Percentiles rank a stretch among this genome's conserved stretches.
Evolutionary conservation across 2,797 vertebrate genomes (phyloP).

Genomic region (Sardinella longiceps): DNA sequence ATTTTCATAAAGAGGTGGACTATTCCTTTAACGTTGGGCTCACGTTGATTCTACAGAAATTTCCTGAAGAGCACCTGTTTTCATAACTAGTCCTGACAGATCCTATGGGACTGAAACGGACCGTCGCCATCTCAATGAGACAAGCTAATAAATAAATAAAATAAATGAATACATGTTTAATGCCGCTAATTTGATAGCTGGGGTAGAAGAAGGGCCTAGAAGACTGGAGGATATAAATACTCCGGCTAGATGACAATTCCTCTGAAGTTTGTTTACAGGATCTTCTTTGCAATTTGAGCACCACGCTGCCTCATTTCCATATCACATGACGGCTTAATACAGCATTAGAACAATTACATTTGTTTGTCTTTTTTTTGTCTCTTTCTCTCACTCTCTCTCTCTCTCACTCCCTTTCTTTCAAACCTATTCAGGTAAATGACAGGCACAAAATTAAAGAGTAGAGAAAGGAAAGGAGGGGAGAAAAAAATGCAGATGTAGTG

Average conservation of each 20-base stretch:
- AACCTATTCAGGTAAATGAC: conserved; percentile 29
- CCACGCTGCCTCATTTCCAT: conserved; percentile 43
- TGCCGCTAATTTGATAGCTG: conserved; percentile 38
- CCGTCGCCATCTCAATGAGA: conserved; percentile 26
- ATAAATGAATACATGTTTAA: conserved; percentile 44
- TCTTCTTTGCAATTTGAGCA: conserved; percentile 34
- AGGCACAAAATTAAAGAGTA: background rate
- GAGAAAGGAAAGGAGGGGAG: background rate
- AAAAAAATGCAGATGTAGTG: conserved; percentile 22
- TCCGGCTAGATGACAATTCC: conserved; percentile 35
- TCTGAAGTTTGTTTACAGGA: conserved; percentile 50
- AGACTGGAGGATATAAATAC: conserved; percentile 47
- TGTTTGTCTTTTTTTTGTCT: background rate
- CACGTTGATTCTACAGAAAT: conserved; percentile 26
- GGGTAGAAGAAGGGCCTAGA: conserved; percentile 21
- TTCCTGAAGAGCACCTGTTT: conserved; percentile 37
- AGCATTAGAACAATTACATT: conserved; percentile 39
- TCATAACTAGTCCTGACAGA: conserved; percentile 45
- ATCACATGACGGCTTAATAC: conserved; percentile 43
- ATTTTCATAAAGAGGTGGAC: no score
- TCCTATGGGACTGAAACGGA: conserved; percentile 28
- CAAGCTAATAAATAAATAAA: conserved; percentile 47
- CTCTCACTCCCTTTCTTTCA: background rate
- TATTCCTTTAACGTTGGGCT: conserved; percentile 27
- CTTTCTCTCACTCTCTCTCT: background rate